Conservation (phyloP, 2,888 invertebrate genomes). For the Callimorpha dominula region DNA sequence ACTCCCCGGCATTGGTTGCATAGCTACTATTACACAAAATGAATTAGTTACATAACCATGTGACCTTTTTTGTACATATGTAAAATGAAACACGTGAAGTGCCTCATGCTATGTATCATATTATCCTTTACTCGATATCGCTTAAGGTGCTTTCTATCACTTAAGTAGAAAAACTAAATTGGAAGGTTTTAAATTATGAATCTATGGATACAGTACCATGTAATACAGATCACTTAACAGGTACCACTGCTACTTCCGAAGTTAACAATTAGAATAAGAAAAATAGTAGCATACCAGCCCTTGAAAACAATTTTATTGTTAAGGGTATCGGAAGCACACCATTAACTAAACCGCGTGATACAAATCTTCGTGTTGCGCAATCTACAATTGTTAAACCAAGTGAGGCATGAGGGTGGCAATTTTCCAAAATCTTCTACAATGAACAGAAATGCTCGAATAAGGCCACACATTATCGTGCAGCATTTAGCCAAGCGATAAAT, state of each 20-base stretch:
- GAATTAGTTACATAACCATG: not conserved
- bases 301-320: not conserved
- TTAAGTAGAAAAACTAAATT: too few relatives aligned
- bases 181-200: too few relatives aligned
- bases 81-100: not conserved
- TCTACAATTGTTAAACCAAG: conserved; percentile 8
- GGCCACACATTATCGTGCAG: too few relatives aligned
- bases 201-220: not conserved
- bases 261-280: not conserved
- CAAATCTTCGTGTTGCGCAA: conserved; percentile 4
- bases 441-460: not conserved
- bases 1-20: not conserved
- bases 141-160: too few relatives aligned
- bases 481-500: not conserved
- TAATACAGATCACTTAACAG: not conserved
- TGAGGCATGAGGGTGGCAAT: conserved; percentile 3
- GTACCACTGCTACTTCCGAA: not conserved
- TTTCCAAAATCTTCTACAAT: conserved; percentile 7
- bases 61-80: not conserved
- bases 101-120: not conserved
- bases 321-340: not conserved
- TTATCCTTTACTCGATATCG: not conserved
- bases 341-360: conserved; percentile 10
- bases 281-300: not conserved
- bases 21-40: not conserved